Conservation (phyloP, 2,113 vertebrate species). For the Pavo muticus region DNA sequence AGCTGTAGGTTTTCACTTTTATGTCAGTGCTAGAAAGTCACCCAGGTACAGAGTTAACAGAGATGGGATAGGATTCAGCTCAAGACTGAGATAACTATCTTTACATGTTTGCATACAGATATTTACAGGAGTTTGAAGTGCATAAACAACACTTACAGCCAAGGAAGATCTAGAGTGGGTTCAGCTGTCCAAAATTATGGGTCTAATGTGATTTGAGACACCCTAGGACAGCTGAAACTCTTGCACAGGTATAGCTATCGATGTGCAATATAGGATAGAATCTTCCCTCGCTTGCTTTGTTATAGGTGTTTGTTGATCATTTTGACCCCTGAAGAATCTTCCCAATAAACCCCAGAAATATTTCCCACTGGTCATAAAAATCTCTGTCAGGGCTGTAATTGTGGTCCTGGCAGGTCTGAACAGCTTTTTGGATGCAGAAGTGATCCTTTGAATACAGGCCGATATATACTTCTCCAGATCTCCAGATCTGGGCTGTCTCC, state of each 20-base stretch:
- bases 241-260: neutral
- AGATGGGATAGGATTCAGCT: neutral
- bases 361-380: neutral
- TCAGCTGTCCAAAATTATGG: neutral
- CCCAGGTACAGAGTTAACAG: neutral
- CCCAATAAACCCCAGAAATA: neutral
- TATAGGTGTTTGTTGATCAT: neutral
- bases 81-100: neutral
- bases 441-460: neutral
- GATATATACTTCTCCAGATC: neutral
- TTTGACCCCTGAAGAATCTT: neutral
- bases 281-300: neutral
- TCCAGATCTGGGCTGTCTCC: neutral
- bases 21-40: neutral
- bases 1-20: neutral
- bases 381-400: neutral
- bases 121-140: neutral
- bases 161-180: neutral
- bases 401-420: neutral
- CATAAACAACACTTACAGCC: neutral
- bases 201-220: neutral
- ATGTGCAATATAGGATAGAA: neutral
- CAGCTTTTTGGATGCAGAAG: neutral
- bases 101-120: neutral
- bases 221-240: neutral